Evolutionary conservation across 2,113 vertebrate species (phyloP).

Genomic region (Tenebrosternarchus preto): DNA sequence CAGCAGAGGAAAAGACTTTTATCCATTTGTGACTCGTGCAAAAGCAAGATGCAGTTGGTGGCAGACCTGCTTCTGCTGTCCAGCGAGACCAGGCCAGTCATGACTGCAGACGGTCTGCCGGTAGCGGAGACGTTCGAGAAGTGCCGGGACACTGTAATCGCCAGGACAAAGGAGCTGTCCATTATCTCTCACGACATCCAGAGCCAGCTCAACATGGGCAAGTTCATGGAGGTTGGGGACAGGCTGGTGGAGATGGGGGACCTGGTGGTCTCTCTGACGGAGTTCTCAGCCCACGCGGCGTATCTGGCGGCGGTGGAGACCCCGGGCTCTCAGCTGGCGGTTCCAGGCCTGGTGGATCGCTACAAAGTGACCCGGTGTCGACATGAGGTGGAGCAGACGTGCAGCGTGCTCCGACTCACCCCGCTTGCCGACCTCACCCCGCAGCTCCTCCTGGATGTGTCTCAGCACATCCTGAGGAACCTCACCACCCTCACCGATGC

Average conservation of each 20-base stretch:
- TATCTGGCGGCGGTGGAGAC: constrained; percentile 92
- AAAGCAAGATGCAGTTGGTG: constrained; percentile 98
- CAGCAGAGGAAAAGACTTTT: constrained; percentile 89
- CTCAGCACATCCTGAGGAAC: constrained; percentile 91
- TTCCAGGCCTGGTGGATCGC: constrained; percentile 91
- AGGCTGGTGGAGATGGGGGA: constrained; percentile 91
- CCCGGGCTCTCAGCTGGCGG: constrained; percentile 84
- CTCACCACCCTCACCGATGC: constrained; percentile 93
- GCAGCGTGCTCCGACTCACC: constrained; percentile 81
- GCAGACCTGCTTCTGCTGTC: constrained; percentile 95
- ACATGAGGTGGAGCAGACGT: constrained; percentile 95
- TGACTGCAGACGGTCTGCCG: constrained; percentile 79
- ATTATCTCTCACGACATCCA: constrained; percentile 97
- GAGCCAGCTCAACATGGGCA: constrained; percentile 98
- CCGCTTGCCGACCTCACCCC: constrained; percentile 89
- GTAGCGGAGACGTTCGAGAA: constrained; percentile 93
- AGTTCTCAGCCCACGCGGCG: constrained; percentile 93
- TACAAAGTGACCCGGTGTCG: constrained; percentile 96
- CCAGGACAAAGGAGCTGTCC: constrained; percentile 95
- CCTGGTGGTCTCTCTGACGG: constrained; percentile 91
- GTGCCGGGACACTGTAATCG: constrained; percentile 96
- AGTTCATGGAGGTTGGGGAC: constrained; percentile 89
- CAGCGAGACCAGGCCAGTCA: constrained; percentile 92
- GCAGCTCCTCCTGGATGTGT: constrained; percentile 92
- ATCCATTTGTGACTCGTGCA: constrained; percentile 90